Evolutionary conservation across 1,140 invertebrate species (phyloP), one percentile per base, ranked within the genome.

Genomic region (Zelostemma sp.): DNA sequence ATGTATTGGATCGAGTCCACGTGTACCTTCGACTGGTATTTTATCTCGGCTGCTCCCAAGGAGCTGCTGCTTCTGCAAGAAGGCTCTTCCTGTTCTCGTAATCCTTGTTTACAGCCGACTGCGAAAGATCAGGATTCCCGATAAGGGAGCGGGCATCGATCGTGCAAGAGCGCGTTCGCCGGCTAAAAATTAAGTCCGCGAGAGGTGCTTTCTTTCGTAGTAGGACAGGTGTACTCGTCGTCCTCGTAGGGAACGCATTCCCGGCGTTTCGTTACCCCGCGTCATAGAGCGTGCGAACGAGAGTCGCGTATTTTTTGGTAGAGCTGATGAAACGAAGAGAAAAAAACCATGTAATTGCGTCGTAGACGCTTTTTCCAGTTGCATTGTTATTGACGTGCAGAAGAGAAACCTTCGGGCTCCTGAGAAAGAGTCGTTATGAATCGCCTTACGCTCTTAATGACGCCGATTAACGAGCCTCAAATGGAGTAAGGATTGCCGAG

Each of bases 21-120:
- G 69, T 72, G 64, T 49, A 64, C 59, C 63, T 58, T 66, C 50
- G 49, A 48, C 53, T 55, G 53, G 55, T 55, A 64, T 67, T 72
- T 72, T 72, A 72, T 72, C 60, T 67, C 49, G 59, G 58, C 59
- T 71, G 60, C 56, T 49, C n/a, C 18, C 54, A 54, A 58, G 57
- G 62, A 58, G 55, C 58, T 66, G 54, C 25, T 28, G 3, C 25
- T 28, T 59, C 59, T 72, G 68, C 63, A 59, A 60, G 63, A 57
- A 57, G 59, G 56, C 60, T 70, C 72, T 67, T 70, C 59, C 72
- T 73, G 56, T 64, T 67, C 72, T 67, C 67, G 72, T 73, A 73
- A 67, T 73, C 72, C 67, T 70, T 67, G 67, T 73, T 73, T 73
- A 69, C 67, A 73, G 63, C 57, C 59, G 54, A 64, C 68, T 54